These are phyloP conservation scores for Scytalopus superciliaris DNA, from an alignment of 2,113 vertebrate genomes.

Conservation along the genomic window DNA sequence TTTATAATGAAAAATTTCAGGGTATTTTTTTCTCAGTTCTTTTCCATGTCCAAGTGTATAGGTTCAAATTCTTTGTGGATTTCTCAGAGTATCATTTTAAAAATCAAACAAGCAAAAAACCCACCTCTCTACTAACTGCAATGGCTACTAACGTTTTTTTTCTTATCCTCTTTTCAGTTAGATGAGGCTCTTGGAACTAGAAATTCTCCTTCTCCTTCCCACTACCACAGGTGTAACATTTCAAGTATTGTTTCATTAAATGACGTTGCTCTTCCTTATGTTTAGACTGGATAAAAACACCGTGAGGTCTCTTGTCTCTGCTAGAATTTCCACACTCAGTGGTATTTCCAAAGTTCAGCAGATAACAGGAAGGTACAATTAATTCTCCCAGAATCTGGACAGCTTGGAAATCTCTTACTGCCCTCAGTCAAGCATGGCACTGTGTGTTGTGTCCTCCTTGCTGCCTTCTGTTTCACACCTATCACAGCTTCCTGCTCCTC, in stretches of 20 bases:
- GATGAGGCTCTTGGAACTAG: background rate
- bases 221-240: background rate
- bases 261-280: background rate
- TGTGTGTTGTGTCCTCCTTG: background rate
- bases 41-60: background rate
- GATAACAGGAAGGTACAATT: background rate
- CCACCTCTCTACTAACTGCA: background rate
- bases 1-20: background rate
- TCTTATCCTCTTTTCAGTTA: background rate
- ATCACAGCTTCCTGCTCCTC: background rate
- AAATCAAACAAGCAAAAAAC: background rate
- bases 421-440: background rate
- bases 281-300: background rate
- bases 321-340: background rate
- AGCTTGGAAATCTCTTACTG: background rate
- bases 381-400: background rate
- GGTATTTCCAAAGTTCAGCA: constrained; percentile 18
- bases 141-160: background rate
- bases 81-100: background rate
- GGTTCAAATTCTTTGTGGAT: background rate
- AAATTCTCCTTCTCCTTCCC: background rate
- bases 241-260: background rate
- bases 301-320: background rate
- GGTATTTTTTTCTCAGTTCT: background rate
- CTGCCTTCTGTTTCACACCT: background rate